Percentiles rank a stretch among this genome's conserved stretches.
Evolutionary conservation across 2,113 vertebrate species (phyloP).

Genomic region (Alexandromys fortis): DNA sequence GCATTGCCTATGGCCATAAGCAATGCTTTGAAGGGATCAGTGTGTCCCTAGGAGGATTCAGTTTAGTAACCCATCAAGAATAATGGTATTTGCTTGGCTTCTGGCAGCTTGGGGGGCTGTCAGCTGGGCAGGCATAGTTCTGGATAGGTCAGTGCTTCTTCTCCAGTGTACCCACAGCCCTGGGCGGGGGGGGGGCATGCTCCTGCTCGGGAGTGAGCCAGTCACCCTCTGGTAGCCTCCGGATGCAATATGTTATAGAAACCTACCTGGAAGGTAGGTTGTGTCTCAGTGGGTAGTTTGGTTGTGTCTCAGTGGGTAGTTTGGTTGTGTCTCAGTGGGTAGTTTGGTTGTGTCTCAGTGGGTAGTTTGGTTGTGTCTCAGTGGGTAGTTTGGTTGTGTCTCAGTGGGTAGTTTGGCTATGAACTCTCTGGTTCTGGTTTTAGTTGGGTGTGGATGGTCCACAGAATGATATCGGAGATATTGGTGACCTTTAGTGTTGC

Average conservation of each 20-base stretch:
- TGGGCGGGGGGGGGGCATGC: not conserved
- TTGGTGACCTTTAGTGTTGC: not conserved
- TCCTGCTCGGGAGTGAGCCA: not conserved
- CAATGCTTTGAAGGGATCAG: not conserved
- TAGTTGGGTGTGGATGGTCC: not conserved
- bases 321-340: not conserved
- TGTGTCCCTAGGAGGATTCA: not conserved
- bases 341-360: not conserved
- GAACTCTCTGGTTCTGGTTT: not conserved
- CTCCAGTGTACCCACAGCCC: not conserved
- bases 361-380: not conserved
- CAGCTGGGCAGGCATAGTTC: not conserved
- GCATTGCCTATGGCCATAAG: not conserved
- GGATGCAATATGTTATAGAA: not conserved
- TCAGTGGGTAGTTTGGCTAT: not conserved
- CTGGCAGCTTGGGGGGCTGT: not conserved
- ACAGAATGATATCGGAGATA: not conserved
- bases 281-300: not conserved
- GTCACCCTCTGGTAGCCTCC: not conserved
- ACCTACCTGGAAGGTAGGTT: not conserved
- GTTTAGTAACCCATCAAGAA: not conserved
- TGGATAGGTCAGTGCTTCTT: not conserved
- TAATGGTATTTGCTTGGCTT: not conserved
- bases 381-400: not conserved
- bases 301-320: not conserved